Base-by-base conservation (phyloP, 2,888 invertebrate species). In the Apotomis betuletana region DNA sequence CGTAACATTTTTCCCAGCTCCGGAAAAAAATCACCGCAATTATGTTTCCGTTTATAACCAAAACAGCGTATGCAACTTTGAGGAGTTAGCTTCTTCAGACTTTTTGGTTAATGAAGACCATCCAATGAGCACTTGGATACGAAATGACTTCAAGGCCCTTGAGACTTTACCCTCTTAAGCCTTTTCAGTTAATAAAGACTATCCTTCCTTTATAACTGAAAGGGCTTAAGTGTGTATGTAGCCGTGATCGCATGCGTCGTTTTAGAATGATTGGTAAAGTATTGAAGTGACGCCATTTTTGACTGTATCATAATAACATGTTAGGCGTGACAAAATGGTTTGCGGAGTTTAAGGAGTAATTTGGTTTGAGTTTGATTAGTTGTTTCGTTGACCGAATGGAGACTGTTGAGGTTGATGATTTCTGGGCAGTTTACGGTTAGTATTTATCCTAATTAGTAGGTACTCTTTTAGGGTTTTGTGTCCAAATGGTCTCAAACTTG, bases 271-370 rank as follows among this genome's bases (percentile, higher is more conserved):
- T 41, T 10, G 9, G 27, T 36, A 6, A 13, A 13, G 65, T 77
- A 75, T 79, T 84, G 64, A 55, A 78, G 73, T 75, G 79, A 76
- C 78, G 81, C 81, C 76, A 82, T 83, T 85, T 77, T 80, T 84
- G 83, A 81, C 79, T 70, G 69, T 65, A 71, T 70, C 73, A 78
- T 86, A 88, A 87, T 87, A 85, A 85, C 81, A 85, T 83, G 80
- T 83, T 81, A 78, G 76, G 77, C 80, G 83, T 84, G 85, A 87
- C 88, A 87, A 85, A 89, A 85, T 82, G 85, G 74, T 85, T 81
- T 80, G 80, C 79, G 79, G 82, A 82, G 80, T 83, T 88, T 85
- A 84, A 85, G 79, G 80, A 84, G 83, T 81, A 80, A 83, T 88
- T 86, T 82, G 80, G 80, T 77, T 76, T 67, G 68, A 73, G 74